A percentile compares a stretch with the other conserved stretches of the same genome.
These are phyloP conservation scores for Acropora tenuis DNA, from an alignment of 64 coral and sea anemone species.

Conservation along the genomic window DNA sequence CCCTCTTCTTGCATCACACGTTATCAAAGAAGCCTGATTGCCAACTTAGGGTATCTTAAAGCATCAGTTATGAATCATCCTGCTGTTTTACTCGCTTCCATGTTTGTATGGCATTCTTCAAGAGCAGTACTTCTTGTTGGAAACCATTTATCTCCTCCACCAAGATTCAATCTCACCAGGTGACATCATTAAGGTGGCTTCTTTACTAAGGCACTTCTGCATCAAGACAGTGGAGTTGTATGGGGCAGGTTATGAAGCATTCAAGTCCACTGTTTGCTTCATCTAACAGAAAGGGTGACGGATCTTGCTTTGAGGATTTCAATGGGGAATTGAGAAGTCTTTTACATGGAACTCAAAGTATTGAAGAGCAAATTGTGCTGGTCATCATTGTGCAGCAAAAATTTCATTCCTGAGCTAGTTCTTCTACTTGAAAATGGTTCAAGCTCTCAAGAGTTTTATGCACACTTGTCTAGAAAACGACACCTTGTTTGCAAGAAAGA, in stretches of 20 bases:
- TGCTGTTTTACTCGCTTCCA: conserved; percentile 24
- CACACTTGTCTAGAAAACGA: not conserved
- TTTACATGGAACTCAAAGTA: conserved; percentile 53
- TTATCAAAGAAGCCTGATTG: no score
- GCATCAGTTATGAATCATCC: no score
- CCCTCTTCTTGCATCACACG: no score
- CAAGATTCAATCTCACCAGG: conserved; percentile 23
- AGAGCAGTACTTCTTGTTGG: conserved; percentile 55
- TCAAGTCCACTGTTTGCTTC: conserved; percentile 22
- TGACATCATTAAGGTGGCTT: conserved; percentile 28
- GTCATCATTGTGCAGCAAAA: conserved; percentile 46
- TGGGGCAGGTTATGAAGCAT: conserved; percentile 39
- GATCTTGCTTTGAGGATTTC: not conserved
- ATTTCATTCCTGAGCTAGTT: conserved; percentile 35
- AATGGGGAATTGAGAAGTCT: conserved; percentile 13
- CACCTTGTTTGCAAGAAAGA: no score
- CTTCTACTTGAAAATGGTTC: not conserved
- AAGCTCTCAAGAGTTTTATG: conserved; percentile 15
- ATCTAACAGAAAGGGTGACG: conserved; percentile 31
- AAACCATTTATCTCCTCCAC: conserved; percentile 33
- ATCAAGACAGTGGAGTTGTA: conserved; percentile 31
- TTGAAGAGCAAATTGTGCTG: conserved; percentile 36
- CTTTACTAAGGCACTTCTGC: conserved; percentile 46
- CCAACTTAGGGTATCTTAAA: no score
- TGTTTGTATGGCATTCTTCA: conserved; percentile 39